Evolutionary conservation across 2,113 vertebrate species (phyloP).

Genomic region (Thunnus thynnus): DNA sequence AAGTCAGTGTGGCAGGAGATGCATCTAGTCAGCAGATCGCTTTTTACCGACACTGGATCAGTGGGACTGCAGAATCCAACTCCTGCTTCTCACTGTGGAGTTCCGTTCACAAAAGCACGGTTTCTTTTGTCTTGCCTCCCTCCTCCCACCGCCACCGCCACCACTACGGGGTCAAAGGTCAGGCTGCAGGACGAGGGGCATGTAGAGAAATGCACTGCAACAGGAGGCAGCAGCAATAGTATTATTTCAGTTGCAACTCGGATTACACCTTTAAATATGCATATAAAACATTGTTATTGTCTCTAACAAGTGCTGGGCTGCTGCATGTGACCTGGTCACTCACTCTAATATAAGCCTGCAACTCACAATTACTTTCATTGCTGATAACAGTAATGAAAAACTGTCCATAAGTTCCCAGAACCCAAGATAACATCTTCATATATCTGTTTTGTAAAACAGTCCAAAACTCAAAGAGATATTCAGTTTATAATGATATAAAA

Average conservation of each 20-base stretch:
- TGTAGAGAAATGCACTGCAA: slow-evolving; percentile 12
- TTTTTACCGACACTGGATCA: slow-evolving; percentile 18
- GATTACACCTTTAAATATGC: no score
- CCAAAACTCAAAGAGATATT: no score
- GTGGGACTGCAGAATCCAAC: slow-evolving; percentile 8
- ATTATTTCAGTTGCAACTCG: not conserved
- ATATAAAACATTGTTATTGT: no score
- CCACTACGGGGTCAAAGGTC: slow-evolving; percentile 44
- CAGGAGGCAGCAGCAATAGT: not conserved
- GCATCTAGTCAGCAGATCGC: slow-evolving; percentile 2
- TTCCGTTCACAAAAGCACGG: slow-evolving; percentile 19
- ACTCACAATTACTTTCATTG: no score
- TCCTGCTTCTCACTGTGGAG: slow-evolving; percentile 7
- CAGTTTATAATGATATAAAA: no score
- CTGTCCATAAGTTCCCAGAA: no score
- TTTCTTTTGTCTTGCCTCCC: slow-evolving; percentile 26
- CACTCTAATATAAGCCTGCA: no score
- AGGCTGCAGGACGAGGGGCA: slow-evolving; percentile 16
- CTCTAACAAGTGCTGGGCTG: no score
- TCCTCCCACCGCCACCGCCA: not conserved
- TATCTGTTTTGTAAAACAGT: no score
- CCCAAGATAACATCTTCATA: no score
- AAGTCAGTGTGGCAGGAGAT: slow-evolving; percentile 49
- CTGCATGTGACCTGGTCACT: no score
- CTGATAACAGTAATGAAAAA: no score